Conservation (phyloP, 2,888 invertebrate species). For the Cylindroiulus punctatus region DNA sequence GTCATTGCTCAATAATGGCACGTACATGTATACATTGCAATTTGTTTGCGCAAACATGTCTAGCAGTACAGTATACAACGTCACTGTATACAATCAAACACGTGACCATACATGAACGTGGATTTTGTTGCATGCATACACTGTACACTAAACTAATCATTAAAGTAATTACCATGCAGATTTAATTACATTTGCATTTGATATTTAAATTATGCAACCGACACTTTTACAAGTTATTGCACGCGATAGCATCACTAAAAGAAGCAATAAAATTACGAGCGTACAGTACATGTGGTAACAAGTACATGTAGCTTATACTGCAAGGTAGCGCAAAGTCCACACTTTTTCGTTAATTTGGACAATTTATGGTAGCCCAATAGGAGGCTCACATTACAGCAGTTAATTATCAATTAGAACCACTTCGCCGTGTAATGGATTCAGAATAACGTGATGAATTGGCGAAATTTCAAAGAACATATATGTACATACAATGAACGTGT, state of each 20-base stretch:
- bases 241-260: not conserved
- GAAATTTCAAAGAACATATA: not conserved
- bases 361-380: not conserved
- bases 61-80: not conserved
- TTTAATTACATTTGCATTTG: not conserved
- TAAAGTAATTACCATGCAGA: not conserved
- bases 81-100: not conserved
- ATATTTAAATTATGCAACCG: not conserved
- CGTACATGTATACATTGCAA: too few species aligned
- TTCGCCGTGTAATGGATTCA: not conserved
- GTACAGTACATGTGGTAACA: too few species aligned
- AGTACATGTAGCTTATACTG: not conserved
- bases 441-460: not conserved
- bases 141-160: not conserved
- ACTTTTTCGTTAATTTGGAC: not conserved
- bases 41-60: not conserved
- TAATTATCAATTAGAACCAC: not conserved
- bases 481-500: too few species aligned
- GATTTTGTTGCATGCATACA: not conserved
- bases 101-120: not conserved
- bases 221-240: not conserved
- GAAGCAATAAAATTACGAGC: not conserved
- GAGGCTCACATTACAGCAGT: not conserved
- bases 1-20: too few species aligned
- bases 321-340: too few species aligned